These are phyloP conservation scores for Apodemus speciosus DNA, from an alignment of 2,113 vertebrate genomes.

Conservation along the genomic window DNA sequence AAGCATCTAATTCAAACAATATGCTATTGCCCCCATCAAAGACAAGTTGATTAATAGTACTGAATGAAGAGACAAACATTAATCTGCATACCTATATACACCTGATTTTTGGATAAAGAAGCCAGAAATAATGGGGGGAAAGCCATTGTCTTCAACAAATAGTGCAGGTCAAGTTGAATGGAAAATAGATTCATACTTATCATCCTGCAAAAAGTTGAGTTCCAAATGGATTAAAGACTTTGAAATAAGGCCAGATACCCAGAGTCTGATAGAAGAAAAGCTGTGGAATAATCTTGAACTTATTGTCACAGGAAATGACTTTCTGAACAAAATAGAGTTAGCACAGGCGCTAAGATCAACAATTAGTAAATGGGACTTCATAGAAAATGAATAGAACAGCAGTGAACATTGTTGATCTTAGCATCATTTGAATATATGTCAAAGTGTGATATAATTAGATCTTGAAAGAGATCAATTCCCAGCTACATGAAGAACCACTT, in stretches of 20 bases:
- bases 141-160: not conserved
- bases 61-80: not conserved
- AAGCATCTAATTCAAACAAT: not conserved
- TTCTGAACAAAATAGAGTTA: not conserved
- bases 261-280: not conserved
- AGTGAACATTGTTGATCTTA: not conserved
- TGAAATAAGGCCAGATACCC: not conserved
- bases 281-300: not conserved
- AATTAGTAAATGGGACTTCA: no score
- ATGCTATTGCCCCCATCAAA: not conserved
- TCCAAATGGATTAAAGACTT: not conserved
- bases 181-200: not conserved
- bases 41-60: not conserved
- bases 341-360: no score
- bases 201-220: not conserved
- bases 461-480: not conserved
- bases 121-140: not conserved
- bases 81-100: not conserved
- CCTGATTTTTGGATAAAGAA: not conserved
- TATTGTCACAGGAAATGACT: not conserved
- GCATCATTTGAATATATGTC: not conserved
- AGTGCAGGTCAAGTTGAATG: not conserved
- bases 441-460: not conserved
- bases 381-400: not conserved
- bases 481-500: not conserved